phyloP scores from a whole-genome alignment of 2,888 invertebrate genomes.

The Lasioglossum lativentre region DNA sequence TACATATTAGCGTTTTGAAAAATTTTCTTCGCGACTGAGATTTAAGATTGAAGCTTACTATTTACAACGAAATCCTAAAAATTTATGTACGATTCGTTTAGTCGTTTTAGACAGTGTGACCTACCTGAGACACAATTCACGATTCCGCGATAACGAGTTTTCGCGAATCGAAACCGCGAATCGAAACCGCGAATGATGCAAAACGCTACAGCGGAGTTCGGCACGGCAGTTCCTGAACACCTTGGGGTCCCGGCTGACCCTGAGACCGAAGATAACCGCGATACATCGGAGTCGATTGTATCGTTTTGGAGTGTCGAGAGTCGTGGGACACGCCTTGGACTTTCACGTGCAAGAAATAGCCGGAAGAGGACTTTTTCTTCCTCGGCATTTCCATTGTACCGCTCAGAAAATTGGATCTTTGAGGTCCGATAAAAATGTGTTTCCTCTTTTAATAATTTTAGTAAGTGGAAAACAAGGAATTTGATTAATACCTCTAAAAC shows the following conservation, averaged over 20 bases:
- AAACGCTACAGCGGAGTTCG: not conserved
- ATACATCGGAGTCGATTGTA: not conserved
- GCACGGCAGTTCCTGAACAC: not conserved
- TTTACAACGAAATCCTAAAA: no score
- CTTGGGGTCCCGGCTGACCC: not conserved
- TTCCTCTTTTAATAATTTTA: no score
- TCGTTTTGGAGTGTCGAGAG: not conserved
- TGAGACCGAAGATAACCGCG: not conserved
- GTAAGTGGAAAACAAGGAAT: no score
- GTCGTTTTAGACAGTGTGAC: not conserved
- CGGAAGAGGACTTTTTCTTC: not conserved
- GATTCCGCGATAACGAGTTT: no score
- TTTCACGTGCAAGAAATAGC: not conserved
- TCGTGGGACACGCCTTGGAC: not conserved
- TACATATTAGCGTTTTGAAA: no score
- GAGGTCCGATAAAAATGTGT: no score
- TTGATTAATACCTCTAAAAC: no score
- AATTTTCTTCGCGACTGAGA: no score
- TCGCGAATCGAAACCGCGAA: not conserved
- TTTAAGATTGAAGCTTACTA: no score
- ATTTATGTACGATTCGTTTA: no score
- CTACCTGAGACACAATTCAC: not conserved
- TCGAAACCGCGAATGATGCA: not conserved
- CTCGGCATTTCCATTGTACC: not conserved
- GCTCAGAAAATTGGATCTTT: not conserved